Conservation (phyloP, 2,113 vertebrate genomes). For the Myocastor coypus region DNA sequence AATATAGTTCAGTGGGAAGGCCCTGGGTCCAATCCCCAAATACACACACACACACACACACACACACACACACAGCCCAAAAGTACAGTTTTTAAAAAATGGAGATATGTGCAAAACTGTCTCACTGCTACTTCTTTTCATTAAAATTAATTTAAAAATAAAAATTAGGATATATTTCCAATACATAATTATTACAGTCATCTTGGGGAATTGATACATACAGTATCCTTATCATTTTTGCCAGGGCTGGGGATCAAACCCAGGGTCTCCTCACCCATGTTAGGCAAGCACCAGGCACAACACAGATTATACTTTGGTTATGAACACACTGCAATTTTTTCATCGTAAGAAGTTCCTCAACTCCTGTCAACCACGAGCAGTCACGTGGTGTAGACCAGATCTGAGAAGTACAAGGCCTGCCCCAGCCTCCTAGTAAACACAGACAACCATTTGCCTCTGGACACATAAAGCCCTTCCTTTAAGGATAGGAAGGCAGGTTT, state of each 20-base stretch:
- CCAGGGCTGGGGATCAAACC: neutral
- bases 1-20: neutral
- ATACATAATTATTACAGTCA: neutral
- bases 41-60: neutral
- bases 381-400: accelerated
- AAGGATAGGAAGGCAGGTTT: neutral
- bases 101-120: too few species aligned
- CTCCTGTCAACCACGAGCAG: neutral
- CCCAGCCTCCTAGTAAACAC: too few species aligned
- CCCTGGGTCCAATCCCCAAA: neutral
- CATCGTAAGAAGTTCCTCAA: neutral
- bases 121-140: too few species aligned
- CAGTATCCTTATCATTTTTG: neutral
- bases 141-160: too few species aligned
- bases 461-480: neutral
- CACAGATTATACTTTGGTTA: neutral
- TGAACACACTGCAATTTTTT: neutral
- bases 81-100: neutral
- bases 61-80: neutral
- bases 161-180: neutral
- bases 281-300: neutral
- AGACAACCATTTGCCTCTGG: neutral
- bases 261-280: neutral
- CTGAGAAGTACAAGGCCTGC: neutral
- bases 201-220: neutral